Percentiles rank a stretch among this genome's conserved stretches.
Conservation (phyloP, 2,797 vertebrate genomes). For the Lophura swinhoii region DNA sequence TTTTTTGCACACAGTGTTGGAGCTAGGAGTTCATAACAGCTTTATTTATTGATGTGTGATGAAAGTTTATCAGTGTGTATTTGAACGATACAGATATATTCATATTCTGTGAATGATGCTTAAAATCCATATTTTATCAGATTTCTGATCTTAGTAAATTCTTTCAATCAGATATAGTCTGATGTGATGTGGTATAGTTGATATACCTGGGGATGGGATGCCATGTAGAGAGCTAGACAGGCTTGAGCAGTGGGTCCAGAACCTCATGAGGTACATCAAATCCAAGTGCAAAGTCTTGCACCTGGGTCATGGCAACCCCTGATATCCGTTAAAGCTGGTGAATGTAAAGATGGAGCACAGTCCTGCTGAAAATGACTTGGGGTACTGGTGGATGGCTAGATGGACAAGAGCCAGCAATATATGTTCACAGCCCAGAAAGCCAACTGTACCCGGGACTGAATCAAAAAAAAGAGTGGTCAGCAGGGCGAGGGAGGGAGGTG, state of each 20-base stretch:
- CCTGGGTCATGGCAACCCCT: background rate
- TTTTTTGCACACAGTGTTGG: background rate
- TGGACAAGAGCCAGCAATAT: background rate
- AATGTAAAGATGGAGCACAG: background rate
- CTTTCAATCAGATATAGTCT: background rate
- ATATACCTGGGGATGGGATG: background rate
- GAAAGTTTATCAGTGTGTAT: background rate
- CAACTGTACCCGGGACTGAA: no score
- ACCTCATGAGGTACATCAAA: background rate
- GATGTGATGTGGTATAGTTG: background rate
- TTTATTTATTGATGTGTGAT: background rate
- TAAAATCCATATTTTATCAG: background rate
- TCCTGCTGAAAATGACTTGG: background rate
- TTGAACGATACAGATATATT: background rate
- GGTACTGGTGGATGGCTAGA: background rate
- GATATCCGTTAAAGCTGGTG: background rate
- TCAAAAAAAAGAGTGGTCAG: no score
- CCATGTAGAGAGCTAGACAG: background rate
- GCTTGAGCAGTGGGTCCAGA: background rate
- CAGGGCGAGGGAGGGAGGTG: no score
- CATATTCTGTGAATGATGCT: background rate
- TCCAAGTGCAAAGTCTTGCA: background rate
- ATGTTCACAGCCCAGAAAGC: background rate
- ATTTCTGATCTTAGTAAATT: background rate
- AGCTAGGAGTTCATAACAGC: constrained; percentile 13